A percentile compares a stretch with the other conserved stretches of the same genome.
Conservation (phyloP, 2,113 vertebrate species). For the Sphaerodactylus townsendi region DNA sequence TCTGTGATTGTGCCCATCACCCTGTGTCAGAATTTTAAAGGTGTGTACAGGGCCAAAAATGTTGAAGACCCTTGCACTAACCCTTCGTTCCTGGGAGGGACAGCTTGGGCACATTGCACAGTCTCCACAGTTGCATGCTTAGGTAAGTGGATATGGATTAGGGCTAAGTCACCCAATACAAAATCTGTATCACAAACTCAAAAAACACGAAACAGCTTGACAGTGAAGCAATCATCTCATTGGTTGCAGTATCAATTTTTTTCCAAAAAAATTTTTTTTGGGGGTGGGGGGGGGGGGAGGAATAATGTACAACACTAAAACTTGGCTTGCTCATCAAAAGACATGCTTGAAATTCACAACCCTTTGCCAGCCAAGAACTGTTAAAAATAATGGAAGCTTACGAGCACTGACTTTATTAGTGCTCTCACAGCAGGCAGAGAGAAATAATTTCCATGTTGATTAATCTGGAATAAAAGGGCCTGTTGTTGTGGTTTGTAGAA, state of each 20-base stretch:
- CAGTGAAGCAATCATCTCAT: not conserved
- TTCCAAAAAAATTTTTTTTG: too few species aligned
- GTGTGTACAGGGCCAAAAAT: too few species aligned
- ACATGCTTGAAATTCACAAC: not conserved
- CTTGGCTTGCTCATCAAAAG: not conserved
- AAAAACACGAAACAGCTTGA: not conserved
- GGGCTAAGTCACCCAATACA: not conserved
- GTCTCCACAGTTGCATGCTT: not conserved
- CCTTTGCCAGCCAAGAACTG: not conserved
- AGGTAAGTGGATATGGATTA: not conserved
- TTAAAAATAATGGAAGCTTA: not conserved
- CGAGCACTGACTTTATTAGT: not conserved
- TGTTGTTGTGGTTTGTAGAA: too few species aligned
- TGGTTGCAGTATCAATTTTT: not conserved
- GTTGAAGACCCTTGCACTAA: too few species aligned
- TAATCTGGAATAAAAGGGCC: not conserved
- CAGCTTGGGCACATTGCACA: not conserved
- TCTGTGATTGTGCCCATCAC: too few species aligned
- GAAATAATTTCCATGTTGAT: not conserved
- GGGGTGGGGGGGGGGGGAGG: too few species aligned
- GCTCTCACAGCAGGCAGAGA: not conserved
- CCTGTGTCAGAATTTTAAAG: too few species aligned
- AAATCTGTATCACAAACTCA: not conserved
- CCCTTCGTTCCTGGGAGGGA: not conserved
- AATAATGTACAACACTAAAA: too few species aligned